These are phyloP conservation scores for Coregonus clupeaformis DNA, from an alignment of 2,113 vertebrate species.

Conservation along the genomic window DNA sequence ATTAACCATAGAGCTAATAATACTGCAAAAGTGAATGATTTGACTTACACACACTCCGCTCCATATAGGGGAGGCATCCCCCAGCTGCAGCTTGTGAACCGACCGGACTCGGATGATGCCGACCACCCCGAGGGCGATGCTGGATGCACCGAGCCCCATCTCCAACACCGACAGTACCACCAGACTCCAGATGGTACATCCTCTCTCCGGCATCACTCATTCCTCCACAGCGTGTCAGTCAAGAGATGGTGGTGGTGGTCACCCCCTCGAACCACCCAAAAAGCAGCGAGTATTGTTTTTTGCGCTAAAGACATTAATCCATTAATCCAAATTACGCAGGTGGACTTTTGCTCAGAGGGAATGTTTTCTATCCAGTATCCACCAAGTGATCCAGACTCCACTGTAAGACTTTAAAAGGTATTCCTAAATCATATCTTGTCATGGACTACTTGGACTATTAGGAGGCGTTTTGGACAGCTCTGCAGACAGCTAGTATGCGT, in stretches of 20 bases:
- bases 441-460: too few relatives aligned
- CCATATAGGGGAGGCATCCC: slow-evolving; percentile 88
- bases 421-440: too few relatives aligned
- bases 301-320: background rate
- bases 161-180: slow-evolving; percentile 85
- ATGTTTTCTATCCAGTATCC: background rate
- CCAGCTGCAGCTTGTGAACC: slow-evolving; percentile 79
- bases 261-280: slow-evolving; percentile 5
- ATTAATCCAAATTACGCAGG: background rate
- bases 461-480: too few relatives aligned
- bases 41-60: slow-evolving; percentile 90
- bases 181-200: slow-evolving; percentile 86
- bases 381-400: background rate
- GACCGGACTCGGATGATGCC: slow-evolving; percentile 80
- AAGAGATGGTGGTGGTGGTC: slow-evolving; percentile 4
- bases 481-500: too few relatives aligned
- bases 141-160: slow-evolving; percentile 86
- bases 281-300: background rate
- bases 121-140: slow-evolving; percentile 84
- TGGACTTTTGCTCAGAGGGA: background rate
- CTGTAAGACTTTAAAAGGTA: too few relatives aligned
- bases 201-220: slow-evolving; percentile 83
- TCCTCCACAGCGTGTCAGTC: slow-evolving; percentile 54
- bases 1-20: background rate
- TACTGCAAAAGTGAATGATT: slow-evolving; percentile 71